These are phyloP conservation scores for Eristalinus sepulchralis DNA, from an alignment of 2,888 invertebrate species.

Conservation along the genomic window DNA sequence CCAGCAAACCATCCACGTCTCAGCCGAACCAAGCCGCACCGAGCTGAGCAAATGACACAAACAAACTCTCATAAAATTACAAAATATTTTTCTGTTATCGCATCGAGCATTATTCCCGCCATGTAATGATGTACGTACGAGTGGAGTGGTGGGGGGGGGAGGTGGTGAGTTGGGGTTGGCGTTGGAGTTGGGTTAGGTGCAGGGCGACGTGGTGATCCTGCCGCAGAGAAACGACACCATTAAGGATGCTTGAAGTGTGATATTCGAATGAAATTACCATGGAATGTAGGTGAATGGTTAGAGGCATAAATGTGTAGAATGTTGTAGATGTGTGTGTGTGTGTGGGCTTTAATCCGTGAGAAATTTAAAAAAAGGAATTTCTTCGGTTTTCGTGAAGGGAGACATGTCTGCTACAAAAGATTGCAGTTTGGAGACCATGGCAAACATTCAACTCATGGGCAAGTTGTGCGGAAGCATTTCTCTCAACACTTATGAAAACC, in stretches of 20 bases:
- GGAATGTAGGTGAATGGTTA: slow-evolving; percentile 53
- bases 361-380: neutral
- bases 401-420: too few species aligned
- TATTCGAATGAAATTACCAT: slow-evolving; percentile 62
- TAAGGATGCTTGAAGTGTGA: slow-evolving; percentile 64
- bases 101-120: slow-evolving; percentile 63
- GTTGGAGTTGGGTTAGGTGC: too few species aligned
- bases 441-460: too few species aligned
- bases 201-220: neutral
- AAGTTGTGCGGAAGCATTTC: too few species aligned
- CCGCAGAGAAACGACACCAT: slow-evolving; percentile 65
- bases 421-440: too few species aligned
- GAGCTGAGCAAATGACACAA: slow-evolving; percentile 63
- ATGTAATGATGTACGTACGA: slow-evolving; percentile 58
- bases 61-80: slow-evolving; percentile 68
- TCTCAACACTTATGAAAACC: too few species aligned
- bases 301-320: neutral
- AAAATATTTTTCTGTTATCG: slow-evolving; percentile 71
- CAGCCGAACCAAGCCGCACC: neutral
- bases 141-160: neutral
- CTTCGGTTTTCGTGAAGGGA: too few species aligned
- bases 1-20: too few species aligned
- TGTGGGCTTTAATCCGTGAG: neutral
- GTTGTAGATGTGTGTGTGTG: slow-evolving; percentile 13
- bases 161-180: neutral